Evolutionary conservation across 2,797 vertebrate species (phyloP), one percentile per base, ranked within the genome.

Genomic region (Naso thynnoides): DNA sequence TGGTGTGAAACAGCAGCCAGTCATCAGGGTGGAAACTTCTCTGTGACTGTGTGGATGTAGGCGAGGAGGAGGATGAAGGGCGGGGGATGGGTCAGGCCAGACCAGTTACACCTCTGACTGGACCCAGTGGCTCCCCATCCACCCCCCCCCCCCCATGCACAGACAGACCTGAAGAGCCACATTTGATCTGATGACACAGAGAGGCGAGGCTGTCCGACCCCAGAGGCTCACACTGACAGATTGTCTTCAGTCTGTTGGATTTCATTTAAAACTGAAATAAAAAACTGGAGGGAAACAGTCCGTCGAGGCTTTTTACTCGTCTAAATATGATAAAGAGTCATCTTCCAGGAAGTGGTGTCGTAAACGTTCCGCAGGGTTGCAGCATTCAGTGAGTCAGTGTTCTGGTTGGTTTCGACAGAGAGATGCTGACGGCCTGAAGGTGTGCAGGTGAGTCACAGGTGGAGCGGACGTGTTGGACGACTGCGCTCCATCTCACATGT

Each of bases 81-180:
- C 18, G 63, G 71, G 68, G 76, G 48, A 21, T 3, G 60, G 64
- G 64, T 18, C 67, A 41, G 52, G 56, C 39, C 41, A 41, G 52
- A 52, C 39, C 41, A 42, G 18, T 71, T 5, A 54, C 81, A 73
- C 70, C 84, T 81, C 66, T 0, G 23, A 18, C 47, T 48, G 52
- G 41, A 78, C 29, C 73, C 80, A 75, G 75, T 72, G 70, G 58
- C 52, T 55, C 50, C 4, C 36, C 45, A 26, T 16, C n/a, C 44
- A 19, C 44, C 19, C 42, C 44, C 6, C 19, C 13, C 21, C 45
- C 21, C 3, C 45, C 10, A 18, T 45, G 44, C 18, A 9, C 14
- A 7, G 18, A 44, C 4, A 13, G 42, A 13, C 6, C 42, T 5
- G 39, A 13, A 13, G 3, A 41, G 16, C 42, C 18, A 16, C n/a